Base-by-base conservation (phyloP, 2,797 vertebrate species). In the Pseudochromis fuscus region DNA sequence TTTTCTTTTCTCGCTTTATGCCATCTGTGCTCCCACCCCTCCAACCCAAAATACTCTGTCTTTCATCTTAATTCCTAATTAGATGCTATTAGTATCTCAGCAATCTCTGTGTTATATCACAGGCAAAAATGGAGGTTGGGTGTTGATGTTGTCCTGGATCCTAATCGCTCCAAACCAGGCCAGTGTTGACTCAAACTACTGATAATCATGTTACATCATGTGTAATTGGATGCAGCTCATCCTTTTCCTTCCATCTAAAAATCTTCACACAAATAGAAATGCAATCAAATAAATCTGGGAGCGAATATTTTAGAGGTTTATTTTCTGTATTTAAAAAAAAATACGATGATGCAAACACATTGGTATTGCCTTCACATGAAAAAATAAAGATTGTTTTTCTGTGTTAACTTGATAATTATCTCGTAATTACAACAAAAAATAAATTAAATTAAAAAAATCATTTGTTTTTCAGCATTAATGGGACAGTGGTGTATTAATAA, bases 181-280 rank as follows among this genome's bases (percentile, higher is more conserved):
- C 79, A 72, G 64, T 33, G 69, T n/a, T n/a, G n/a, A n/a, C n/a
- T n/a, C n/a, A n/a, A n/a, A n/a, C n/a, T n/a, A n/a, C n/a, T n/a
- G n/a, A n/a, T n/a, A n/a, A n/a, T n/a, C n/a, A n/a, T n/a, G n/a
- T 75, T 87, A 86, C 82, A 84, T 89, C 82, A 83, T 48, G 23
- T 57, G 46, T 65, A 63, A 81, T 72, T 67, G 45, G 19, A 77
- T 72, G 78, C 31, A 23, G 16, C n/a, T n/a, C n/a, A n/a, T n/a
- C n/a, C n/a, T n/a, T n/a, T n/a, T 16, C 16, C n/a, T 49, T 67
- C 59, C 46, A 38, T 19, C 4, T 58, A 56, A 77, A 71, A 37
- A 30, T 50, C 24, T 53, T 67, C 3, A 25, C 33, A 65, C 19
- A 63, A 77, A 73, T 58, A 61, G 63, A 71, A 65, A 73, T 56